These are phyloP conservation scores for Amiota minor DNA, from an alignment of 2,888 invertebrate species.

Conservation along the genomic window DNA sequence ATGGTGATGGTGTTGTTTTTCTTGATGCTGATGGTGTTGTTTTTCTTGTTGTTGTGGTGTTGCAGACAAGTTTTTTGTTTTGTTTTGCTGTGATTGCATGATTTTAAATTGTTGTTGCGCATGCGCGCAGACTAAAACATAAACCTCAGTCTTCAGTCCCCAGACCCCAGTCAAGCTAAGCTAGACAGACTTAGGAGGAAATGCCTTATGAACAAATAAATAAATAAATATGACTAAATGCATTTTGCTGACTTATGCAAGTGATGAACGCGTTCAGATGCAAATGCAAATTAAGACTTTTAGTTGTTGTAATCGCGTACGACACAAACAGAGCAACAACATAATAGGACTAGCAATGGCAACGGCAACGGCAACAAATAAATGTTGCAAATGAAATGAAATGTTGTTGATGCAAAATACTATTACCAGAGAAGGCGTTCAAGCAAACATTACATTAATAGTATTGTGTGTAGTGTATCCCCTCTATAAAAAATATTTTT, in stretches of 20 bases:
- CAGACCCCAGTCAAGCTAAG: neutral
- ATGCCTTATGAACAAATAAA: neutral
- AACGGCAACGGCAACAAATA: conserved; percentile 17
- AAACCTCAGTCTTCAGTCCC: too few species aligned
- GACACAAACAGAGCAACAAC: conserved; percentile 2
- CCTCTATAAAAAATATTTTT: too few species aligned
- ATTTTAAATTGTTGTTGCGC: conserved; percentile 40
- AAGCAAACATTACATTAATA: too few species aligned
- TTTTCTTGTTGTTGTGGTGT: neutral
- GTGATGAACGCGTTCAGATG: conserved; percentile 26
- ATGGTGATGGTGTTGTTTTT: neutral
- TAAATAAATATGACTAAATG: neutral
- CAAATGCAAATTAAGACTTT: conserved; percentile 59
- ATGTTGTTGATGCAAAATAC: neutral
- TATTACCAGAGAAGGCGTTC: neutral
- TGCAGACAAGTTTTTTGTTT: neutral
- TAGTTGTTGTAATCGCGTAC: conserved; percentile 38
- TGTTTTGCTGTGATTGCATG: neutral
- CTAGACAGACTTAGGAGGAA: too few species aligned
- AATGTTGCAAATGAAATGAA: conserved; percentile 5
- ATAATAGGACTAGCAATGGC: neutral
- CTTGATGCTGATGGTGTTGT: conserved; percentile 5
- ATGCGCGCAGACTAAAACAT: conserved; percentile 43
- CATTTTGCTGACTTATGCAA: conserved; percentile 28
- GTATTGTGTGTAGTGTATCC: too few species aligned